These are phyloP conservation scores for Drosophila busckii DNA, from an alignment of 1,140 invertebrate genomes.

Conservation along the genomic window DNA sequence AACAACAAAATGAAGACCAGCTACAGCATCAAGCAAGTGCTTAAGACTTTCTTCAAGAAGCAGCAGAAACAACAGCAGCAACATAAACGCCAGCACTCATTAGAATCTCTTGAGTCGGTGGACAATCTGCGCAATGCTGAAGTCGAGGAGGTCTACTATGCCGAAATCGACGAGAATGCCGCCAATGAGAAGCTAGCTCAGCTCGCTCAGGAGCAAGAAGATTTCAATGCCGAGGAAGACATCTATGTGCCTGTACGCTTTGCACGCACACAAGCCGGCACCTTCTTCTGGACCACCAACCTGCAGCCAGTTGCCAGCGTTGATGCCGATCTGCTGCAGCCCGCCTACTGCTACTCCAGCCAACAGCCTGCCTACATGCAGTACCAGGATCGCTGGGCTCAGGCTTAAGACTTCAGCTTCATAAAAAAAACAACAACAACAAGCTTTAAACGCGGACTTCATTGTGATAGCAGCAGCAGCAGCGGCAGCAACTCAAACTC, in stretches of 20 bases:
- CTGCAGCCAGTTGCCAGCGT: slow-evolving; percentile 68
- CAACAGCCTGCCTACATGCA: slow-evolving; percentile 78
- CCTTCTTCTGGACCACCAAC: slow-evolving; percentile 81
- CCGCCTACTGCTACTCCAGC: slow-evolving; percentile 76
- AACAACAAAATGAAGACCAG: slow-evolving; percentile 71
- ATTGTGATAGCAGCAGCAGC: slow-evolving; percentile 68
- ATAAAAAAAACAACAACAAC: slow-evolving; percentile 10
- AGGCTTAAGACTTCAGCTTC: slow-evolving; percentile 77
- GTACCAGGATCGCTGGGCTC: slow-evolving; percentile 80
- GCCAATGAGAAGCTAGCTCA: slow-evolving; percentile 83
- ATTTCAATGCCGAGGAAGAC: slow-evolving; percentile 54
- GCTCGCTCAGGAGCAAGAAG: slow-evolving; percentile 78
- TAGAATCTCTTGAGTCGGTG: slow-evolving; percentile 67
- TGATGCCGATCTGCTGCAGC: slow-evolving; percentile 76
- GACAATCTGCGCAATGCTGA: slow-evolving; percentile 73
- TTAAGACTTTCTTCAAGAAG: slow-evolving; percentile 78
- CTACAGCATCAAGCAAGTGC: slow-evolving; percentile 81
- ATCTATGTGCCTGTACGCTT: slow-evolving; percentile 80
- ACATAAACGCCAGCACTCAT: slow-evolving; percentile 45
- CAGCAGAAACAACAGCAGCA: slow-evolving; percentile 57
- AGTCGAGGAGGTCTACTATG: slow-evolving; percentile 70
- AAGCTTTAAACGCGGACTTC: slow-evolving; percentile 57
- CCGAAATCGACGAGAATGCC: slow-evolving; percentile 83
- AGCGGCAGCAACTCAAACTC: slow-evolving; percentile 39
- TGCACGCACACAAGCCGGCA: slow-evolving; percentile 81